phyloP scores from a whole-genome alignment of 2,113 vertebrate species.

The Muntiacus reevesi region DNA sequence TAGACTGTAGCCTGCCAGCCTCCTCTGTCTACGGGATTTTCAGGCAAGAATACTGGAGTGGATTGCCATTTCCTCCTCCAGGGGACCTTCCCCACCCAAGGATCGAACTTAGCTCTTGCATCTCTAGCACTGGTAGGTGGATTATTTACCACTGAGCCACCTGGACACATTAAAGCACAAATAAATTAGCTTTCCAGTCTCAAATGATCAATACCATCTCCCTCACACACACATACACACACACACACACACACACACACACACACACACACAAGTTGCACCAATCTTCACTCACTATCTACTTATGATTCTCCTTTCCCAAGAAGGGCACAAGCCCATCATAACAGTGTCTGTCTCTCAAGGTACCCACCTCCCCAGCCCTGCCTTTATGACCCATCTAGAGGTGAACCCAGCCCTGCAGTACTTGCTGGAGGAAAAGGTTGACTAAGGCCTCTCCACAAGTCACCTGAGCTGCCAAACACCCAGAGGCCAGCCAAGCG shows the following conservation, averaged over 20 bases:
- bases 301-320: not conserved
- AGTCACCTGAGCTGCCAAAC: conserved; percentile 51
- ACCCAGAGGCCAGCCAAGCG: not conserved
- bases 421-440: not conserved
- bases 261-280: not conserved
- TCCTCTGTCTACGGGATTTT: not conserved
- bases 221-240: not conserved
- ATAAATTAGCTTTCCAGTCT: not conserved
- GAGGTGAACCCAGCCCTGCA: not conserved
- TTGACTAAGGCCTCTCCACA: not conserved
- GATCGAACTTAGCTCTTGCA: not conserved
- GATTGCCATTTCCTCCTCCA: not conserved
- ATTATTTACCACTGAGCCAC: not conserved
- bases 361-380: not conserved
- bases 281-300: not conserved
- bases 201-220: not conserved
- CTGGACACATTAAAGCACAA: not conserved
- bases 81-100: not conserved
- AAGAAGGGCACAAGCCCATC: not conserved
- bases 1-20: not conserved
- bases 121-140: not conserved
- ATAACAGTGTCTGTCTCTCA: not conserved
- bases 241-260: not conserved
- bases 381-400: not conserved
- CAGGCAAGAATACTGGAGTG: not conserved